Base-by-base conservation (phyloP, 2,113 vertebrate genomes). In the Calidris pugnax region DNA sequence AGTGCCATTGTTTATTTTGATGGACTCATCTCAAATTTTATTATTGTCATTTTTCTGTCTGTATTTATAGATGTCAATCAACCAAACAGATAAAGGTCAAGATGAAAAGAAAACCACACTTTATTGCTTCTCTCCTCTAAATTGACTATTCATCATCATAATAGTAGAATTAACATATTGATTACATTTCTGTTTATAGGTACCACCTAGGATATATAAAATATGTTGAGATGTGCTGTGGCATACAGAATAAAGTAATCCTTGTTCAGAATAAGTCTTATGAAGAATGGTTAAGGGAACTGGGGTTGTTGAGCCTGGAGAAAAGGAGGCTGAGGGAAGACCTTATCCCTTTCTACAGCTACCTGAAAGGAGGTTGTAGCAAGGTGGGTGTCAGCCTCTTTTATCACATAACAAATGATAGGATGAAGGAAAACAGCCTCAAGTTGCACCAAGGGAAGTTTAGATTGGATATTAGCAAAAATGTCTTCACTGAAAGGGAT, bases 361-460 rank as follows among this genome's bases (percentile, higher is more conserved):
- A 26, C 30, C 22, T 35, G 66, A 48, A 64, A 57, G 14, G 41
- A 63, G n/a, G 48, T 27, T 22, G 30, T 27, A 27, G 10, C 0
- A 1, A 75, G 9, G 28, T 14, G 14, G 27, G 6, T 10, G 39
- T 35, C 1, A 0, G 13, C 32, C 53, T 63, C 27, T 71, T 57
- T 8, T 57, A 23, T 22, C 7, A 56, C 0, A 2, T 47, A 48
- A 33, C 12, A 41, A 41, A 14, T 3, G 4, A 75, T 8, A 74
- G 24, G 24, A 73, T 4, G 4, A 74, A 45, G 67, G 39, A 6
- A 50, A 75, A 33, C 0, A 0, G 26, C 12, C 41, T 43, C 41
- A 50, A 43, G 22, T 21, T 76, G 15, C 2, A 0, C 35, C 10
- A 62, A 20, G 4, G 14, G 12, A 75, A 8, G 19, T 67, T 74